Conservation (phyloP, 2,888 invertebrate species). For the Macrophya annulata region DNA sequence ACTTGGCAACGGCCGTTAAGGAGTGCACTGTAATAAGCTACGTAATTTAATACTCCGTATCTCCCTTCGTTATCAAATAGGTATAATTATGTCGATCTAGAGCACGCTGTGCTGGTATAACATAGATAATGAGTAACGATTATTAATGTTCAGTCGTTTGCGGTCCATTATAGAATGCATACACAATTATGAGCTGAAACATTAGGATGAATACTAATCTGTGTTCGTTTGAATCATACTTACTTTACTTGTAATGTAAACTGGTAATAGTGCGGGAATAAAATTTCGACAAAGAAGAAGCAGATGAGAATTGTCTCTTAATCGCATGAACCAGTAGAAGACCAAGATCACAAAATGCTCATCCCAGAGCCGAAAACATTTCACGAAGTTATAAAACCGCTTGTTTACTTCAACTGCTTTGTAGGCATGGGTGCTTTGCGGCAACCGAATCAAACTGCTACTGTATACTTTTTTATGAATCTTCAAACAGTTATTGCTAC, state of each 20-base stretch:
- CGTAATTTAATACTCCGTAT: background rate
- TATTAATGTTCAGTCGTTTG: background rate
- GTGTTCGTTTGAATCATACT: background rate
- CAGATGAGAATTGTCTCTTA: background rate
- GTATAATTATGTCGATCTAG: background rate
- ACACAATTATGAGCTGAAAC: background rate
- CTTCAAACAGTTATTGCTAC: background rate
- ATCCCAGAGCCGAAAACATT: background rate
- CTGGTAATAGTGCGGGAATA: background rate
- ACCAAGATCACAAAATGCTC: background rate
- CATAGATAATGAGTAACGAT: background rate
- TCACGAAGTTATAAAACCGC: background rate
- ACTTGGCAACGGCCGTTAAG: background rate
- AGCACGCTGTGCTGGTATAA: background rate
- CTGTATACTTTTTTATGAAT: background rate
- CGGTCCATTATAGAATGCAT: background rate
- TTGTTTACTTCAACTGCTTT: constrained; percentile 12
- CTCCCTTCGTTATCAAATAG: background rate
- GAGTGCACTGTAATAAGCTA: background rate
- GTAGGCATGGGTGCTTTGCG: background rate
- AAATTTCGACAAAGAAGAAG: background rate
- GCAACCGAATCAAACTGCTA: background rate
- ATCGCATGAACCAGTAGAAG: background rate
- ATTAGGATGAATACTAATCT: background rate
- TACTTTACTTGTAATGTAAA: background rate